Evolutionary conservation across 2,888 invertebrate genomes (phyloP), one percentile per base, ranked within the genome.

Genomic region (Pycnomerus fuliginosus): DNA sequence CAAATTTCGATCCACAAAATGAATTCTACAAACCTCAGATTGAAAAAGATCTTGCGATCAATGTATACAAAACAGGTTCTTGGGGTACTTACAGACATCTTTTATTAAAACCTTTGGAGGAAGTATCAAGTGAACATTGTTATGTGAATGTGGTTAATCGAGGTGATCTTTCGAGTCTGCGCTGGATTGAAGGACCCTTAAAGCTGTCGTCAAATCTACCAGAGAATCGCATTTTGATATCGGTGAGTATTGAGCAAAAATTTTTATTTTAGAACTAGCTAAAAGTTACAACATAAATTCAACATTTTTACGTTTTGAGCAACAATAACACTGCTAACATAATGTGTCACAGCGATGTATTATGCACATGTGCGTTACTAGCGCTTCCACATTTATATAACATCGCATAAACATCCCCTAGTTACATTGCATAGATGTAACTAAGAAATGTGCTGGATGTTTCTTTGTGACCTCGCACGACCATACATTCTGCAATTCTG

Each of bases 91-190:
- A 89, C 66, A 80, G 91, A 5, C 91, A 94, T 71, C 70, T 90
- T 4, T 75, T 81, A 1, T 65, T 92, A 1, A 76, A 77, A 3
- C 74, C 79, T 25, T 50, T 76, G 15, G 65, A 70, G 5, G 69
- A 69, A 0, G 70, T 76, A 0, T 62, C 70, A 0, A 73, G 69
- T 3, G 77, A 80, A 47, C 88, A 93, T 66, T 85, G 84, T 0
- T 90, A 80, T 67, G 83, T 85, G 2, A 90, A 91, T 69, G 83
- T 86, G 0, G 61, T 80, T 10, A 83, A 85, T 0, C 79, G 86
- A 37, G 96, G 96, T 32, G 96, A 98, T 67, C 74, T 97, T 36
- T 86, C 90, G 0, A 86, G 90, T 1, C 66, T 97, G 23, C 78
- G 73, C 8, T 93, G 92, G 91, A 71, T 93, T 3, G 84, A 94